These are phyloP conservation scores for Iguana delicatissima DNA, from an alignment of 2,797 vertebrate genomes.

Conservation along the genomic window DNA sequence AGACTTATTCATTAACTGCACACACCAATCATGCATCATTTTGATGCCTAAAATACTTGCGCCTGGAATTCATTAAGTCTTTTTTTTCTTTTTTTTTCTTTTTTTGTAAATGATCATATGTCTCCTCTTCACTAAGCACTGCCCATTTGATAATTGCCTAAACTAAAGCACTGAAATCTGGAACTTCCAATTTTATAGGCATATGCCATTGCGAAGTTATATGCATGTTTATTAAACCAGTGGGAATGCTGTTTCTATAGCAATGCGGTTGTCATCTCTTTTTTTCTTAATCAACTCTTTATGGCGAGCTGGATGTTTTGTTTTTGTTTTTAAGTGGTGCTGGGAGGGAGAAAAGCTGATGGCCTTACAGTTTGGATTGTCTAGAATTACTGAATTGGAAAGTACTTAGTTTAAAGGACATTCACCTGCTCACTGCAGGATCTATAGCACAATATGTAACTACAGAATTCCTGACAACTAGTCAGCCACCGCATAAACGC, in stretches of 20 bases:
- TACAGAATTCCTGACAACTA: not conserved
- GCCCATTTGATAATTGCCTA: constrained; percentile 64
- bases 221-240: constrained; percentile 69
- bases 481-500: no score
- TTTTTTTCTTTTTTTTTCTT: constrained; percentile 52
- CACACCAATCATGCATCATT: constrained; percentile 58
- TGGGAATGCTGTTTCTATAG: constrained; percentile 55
- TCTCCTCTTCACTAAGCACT: constrained; percentile 60
- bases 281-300: constrained; percentile 57
- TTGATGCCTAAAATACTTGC: constrained; percentile 59
- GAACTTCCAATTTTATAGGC: constrained; percentile 36
- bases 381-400: not conserved
- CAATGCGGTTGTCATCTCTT: constrained; percentile 50
- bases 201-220: constrained; percentile 63
- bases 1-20: constrained; percentile 70
- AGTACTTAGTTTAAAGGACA: not conserved
- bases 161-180: constrained; percentile 63
- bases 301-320: constrained; percentile 51
- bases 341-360: not conserved
- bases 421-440: not conserved
- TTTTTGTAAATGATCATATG: constrained; percentile 59
- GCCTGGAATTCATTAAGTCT: constrained; percentile 70
- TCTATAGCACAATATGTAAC: not conserved
- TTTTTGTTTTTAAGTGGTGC: not conserved
- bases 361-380: not conserved